Evolutionary conservation across 2,797 vertebrate genomes (phyloP).

Genomic region (Xerus rutilus): DNA sequence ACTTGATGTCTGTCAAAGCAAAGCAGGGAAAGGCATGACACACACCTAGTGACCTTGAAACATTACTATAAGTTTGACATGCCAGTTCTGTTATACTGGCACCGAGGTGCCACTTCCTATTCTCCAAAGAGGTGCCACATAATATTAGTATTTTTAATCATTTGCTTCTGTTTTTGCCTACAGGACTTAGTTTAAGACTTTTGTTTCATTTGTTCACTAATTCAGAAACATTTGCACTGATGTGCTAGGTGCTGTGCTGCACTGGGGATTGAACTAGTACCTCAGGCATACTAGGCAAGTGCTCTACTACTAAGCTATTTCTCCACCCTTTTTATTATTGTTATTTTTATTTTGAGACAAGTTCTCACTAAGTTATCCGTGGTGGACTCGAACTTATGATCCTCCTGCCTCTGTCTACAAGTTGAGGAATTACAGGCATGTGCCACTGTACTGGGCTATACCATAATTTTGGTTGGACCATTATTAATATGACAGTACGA

Average conservation of each 20-base stretch:
- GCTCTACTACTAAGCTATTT: too few relatives aligned
- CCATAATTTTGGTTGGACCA: not conserved
- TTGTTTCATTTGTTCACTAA: conserved; percentile 12
- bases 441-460: not conserved
- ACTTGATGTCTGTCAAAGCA: not conserved
- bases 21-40: too few relatives aligned
- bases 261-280: too few relatives aligned
- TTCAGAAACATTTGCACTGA: not conserved
- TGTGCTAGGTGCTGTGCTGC: not conserved
- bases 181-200: not conserved
- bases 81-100: not conserved
- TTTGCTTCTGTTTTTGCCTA: not conserved
- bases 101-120: not conserved
- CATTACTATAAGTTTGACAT: too few relatives aligned
- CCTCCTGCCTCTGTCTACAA: not conserved
- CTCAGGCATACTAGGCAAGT: too few relatives aligned
- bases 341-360: too few relatives aligned
- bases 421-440: too few relatives aligned
- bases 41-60: not conserved
- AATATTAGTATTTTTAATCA: not conserved
- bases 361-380: too few relatives aligned
- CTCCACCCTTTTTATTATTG: too few relatives aligned
- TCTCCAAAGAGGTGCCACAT: not conserved
- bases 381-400: not conserved
- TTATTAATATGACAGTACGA: not conserved